Conservation (phyloP, 2,888 invertebrate species). For the Sicus ferrugineus region DNA sequence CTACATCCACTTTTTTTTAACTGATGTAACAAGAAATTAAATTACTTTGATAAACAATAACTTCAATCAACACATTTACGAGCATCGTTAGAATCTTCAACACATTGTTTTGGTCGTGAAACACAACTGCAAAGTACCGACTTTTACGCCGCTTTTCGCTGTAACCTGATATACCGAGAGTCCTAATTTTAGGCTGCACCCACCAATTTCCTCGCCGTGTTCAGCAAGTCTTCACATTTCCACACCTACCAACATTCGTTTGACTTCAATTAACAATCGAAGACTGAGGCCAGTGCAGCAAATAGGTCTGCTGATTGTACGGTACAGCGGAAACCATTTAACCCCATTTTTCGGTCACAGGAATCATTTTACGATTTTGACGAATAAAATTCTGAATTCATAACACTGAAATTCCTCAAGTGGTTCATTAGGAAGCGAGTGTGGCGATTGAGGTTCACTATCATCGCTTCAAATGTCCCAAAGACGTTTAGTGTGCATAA, state of each 20-base stretch:
- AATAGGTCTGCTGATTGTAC: background rate
- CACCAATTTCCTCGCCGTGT: background rate
- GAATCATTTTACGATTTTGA: background rate
- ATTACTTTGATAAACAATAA: too few relatives aligned
- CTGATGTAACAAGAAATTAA: too few relatives aligned
- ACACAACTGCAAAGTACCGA: too few relatives aligned
- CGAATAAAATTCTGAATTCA: background rate
- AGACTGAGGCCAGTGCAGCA: background rate
- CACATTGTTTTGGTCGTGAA: too few relatives aligned
- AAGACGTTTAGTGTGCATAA: background rate
- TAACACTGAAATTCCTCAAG: background rate
- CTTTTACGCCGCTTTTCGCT: background rate
- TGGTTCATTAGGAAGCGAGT: too few relatives aligned
- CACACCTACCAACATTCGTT: too few relatives aligned
- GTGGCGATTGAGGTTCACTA: too few relatives aligned
- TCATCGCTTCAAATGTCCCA: background rate
- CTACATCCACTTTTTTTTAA: too few relatives aligned
- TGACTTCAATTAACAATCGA: background rate
- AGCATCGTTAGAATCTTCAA: background rate
- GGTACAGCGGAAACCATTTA: background rate
- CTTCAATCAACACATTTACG: background rate
- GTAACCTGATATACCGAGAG: slow-evolving; percentile 1
- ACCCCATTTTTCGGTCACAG: background rate
- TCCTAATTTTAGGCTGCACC: background rate
- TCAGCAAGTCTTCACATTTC: too few relatives aligned